Base-by-base conservation (phyloP, 1,140 invertebrate genomes). In the Hyles vespertilio region DNA sequence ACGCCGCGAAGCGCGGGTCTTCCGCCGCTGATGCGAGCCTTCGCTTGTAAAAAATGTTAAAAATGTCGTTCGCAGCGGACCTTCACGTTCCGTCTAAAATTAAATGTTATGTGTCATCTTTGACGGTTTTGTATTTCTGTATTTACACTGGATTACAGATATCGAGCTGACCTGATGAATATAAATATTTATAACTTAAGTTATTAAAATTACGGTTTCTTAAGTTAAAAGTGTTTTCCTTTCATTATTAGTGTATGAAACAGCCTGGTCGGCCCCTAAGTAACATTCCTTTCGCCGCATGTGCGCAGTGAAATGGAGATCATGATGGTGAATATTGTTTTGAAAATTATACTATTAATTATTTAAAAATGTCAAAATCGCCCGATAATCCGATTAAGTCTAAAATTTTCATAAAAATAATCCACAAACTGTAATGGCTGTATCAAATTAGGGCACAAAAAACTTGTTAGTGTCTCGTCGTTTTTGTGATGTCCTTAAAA, bases 141-240 rank as follows among this genome's bases (percentile, higher is more conserved):
- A 89, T 90, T 89, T 90, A 90, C 87, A 90, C 89, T 89, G 89
- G 88, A 89, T 90, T 89, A 86, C 84, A 89, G 84, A 89, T 89
- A 88, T 89, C 88, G 88, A 90, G 89, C 89, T 90, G 89, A 89
- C 89, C 89, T 89, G 89, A 90, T 90, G 88, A 89, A 90, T 90
- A 90, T 89, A 90, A 90, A 90, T 90, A 90, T 90, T 89, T 90
- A 89, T 90, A 89, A 90, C 87, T 90, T 90, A 90, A 90, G 89
- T 90, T 90, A 90, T 90, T 90, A 90, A 90, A 90, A 90, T 89
- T 90, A 90, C 84, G 86, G 88, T 86, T 89, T 90, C 87, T 90
- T 89, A 89, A 90, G 87, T 90, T 90, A 89, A 85, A 93, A 91
- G 91, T 92, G 92, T 91, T 91, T 91, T 91, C 90, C 90, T 91